phyloP scores from a whole-genome alignment of 2,113 vertebrate genomes.

The Myocastor coypus region DNA sequence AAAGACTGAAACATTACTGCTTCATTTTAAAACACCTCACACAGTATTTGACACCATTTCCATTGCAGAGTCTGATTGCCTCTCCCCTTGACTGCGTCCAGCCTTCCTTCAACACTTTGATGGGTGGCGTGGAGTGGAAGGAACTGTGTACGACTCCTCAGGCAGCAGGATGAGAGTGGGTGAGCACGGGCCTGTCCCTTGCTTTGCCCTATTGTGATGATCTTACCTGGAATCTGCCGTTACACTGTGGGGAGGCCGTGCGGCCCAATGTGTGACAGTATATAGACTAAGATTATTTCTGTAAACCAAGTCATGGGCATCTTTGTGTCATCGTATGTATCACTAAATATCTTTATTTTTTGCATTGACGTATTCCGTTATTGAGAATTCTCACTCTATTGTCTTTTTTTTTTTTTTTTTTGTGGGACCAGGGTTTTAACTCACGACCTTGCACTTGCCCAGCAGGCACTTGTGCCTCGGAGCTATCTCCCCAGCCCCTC shows the following conservation, averaged over 20 bases:
- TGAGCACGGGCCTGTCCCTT: background rate
- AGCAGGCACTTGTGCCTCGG: no score
- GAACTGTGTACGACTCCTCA: background rate
- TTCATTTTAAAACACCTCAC: slow-evolving; percentile 36
- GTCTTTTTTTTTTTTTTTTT: no score
- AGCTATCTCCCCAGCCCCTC: no score
- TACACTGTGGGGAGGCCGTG: no score
- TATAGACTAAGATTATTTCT: no score
- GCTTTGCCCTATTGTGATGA: background rate
- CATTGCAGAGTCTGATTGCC: background rate
- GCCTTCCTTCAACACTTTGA: background rate
- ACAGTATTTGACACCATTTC: slow-evolving; percentile 4
- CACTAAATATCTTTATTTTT: background rate
- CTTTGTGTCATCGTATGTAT: background rate
- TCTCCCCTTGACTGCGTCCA: background rate
- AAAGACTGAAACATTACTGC: slow-evolving; percentile 18
- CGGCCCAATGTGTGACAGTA: no score
- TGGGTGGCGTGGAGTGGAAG: background rate
- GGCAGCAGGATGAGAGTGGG: background rate
- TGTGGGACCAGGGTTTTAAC: no score
- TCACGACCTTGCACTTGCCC: no score
- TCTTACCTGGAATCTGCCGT: background rate
- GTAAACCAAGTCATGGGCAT: background rate
- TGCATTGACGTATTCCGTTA: no score
- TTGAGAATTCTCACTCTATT: background rate